A percentile compares a stretch with the other conserved stretches of the same genome.
These are phyloP conservation scores for Zoanthus gigantus DNA, from an alignment of 92 coral and sea anemone genomes.

Conservation along the genomic window DNA sequence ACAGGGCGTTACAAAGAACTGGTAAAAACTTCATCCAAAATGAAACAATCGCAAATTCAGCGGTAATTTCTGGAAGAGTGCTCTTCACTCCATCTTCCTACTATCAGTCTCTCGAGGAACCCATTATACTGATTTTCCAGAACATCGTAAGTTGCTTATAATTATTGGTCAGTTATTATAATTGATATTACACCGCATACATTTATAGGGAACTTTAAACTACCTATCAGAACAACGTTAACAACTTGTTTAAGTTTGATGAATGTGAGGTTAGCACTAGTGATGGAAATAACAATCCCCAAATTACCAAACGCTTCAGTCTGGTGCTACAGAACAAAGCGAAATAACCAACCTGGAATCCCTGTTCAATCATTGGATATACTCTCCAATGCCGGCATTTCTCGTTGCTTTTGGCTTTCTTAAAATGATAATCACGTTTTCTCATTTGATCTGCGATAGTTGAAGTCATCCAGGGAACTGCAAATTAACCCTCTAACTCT, in stretches of 20 bases:
- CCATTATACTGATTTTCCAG: slow-evolving; percentile 73
- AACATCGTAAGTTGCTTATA: slow-evolving; percentile 70
- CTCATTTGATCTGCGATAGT: slow-evolving; percentile 47
- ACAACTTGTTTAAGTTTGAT: not conserved
- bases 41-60: slow-evolving; percentile 72
- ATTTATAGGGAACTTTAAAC: too few relatives aligned
- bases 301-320: too few relatives aligned
- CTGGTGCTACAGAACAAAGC: too few relatives aligned
- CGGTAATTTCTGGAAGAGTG: slow-evolving; percentile 80
- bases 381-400: slow-evolving; percentile 34
- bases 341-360: too few relatives aligned
- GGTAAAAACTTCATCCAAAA: slow-evolving; percentile 33
- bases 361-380: not conserved
- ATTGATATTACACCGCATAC: too few relatives aligned
- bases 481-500: slow-evolving; percentile 43
- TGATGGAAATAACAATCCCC: too few relatives aligned
- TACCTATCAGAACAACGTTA: too few relatives aligned
- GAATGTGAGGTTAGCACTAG: too few relatives aligned
- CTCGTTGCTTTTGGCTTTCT: slow-evolving; percentile 32
- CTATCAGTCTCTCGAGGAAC: slow-evolving; percentile 73
- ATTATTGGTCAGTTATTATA: not conserved
- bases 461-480: slow-evolving; percentile 46
- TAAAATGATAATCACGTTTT: slow-evolving; percentile 43
- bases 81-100: slow-evolving; percentile 46
- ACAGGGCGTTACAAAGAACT: slow-evolving; percentile 43